Evolutionary conservation across 2,113 vertebrate species (phyloP).

Genomic region (Ctenomys sociabilis): DNA sequence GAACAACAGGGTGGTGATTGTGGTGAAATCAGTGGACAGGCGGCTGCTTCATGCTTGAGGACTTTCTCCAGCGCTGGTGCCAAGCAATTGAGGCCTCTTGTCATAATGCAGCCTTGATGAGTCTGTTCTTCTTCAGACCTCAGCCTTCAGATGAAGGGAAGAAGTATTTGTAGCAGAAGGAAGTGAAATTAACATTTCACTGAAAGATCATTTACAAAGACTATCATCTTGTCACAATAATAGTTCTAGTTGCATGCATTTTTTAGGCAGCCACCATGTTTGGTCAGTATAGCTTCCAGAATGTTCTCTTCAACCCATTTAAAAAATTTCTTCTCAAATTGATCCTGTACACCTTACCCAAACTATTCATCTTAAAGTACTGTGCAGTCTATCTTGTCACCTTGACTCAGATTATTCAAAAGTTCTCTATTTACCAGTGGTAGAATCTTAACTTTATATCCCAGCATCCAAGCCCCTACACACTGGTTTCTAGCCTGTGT

Average conservation of each 20-base stretch:
- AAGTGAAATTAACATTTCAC: not conserved
- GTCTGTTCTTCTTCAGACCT: not conserved
- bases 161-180: conserved; percentile 7
- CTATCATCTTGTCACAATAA: not conserved
- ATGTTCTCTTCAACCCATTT: not conserved
- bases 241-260: fast-evolving
- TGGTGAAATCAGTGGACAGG: not conserved
- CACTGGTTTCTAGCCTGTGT: not conserved
- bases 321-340: not conserved
- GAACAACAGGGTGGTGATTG: not conserved
- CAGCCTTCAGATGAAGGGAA: not conserved
- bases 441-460: not conserved
- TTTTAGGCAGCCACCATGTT: not conserved
- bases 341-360: not conserved
- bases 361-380: not conserved
- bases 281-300: not conserved
- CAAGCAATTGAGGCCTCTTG: not conserved
- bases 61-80: not conserved
- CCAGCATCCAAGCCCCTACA: not conserved
- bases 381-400: not conserved
- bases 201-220: not conserved
- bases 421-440: not conserved
- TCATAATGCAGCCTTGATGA: not conserved
- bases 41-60: not conserved
- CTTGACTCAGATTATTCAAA: not conserved